Evolutionary conservation across 2,797 vertebrate species (phyloP), one percentile per base, ranked within the genome.

Genomic region (Platalea minor): DNA sequence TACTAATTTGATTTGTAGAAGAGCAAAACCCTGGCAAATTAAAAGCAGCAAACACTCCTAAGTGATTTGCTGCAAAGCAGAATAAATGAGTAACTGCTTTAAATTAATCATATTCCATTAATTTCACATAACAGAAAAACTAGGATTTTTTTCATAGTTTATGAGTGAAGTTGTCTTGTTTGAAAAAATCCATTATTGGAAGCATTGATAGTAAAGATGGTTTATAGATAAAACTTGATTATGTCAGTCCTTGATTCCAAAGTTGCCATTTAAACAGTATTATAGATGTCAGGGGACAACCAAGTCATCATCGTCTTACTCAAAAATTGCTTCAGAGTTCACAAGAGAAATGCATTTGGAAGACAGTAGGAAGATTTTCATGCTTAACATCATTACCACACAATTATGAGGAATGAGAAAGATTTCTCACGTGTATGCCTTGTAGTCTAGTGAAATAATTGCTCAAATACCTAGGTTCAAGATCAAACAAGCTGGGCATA

Each of bases 1-100:
- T 96, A 83, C 84, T 91, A 94, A 94, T 96, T 91, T 88, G 85
- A 95, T 95, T 96, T 95, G 65, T 85, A 90, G 78, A 96, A 86
- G 87, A 96, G 80, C 64, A 94, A 96, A 85, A 89, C 46, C 29
- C 29, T 48, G 81, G 84, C 45, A 96, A 84, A 97, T 94, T 79
- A 81, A 95, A 97, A 95, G 73, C 53, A 94, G 51, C 29, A 88
- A 96, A 92, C 56, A 50, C 84, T 94, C 95, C 85, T 82, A 63
- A 84, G 57, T 86, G 88, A 86, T 94, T 95, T 93, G 29, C 67
- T 77, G 85, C 87, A 91, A 94, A 94, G 60, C 33, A 78, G 48
- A 93, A 95, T 69, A 91, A 91, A 93, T 83, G 72, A 82, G 84
- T 86, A 95, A 37, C 76, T 86, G 50, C 74, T 97, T 59, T 94